A percentile compares a stretch with the other conserved stretches of the same genome.
These are phyloP conservation scores for Etheostoma perlongum DNA, from an alignment of 2,797 vertebrate genomes.

Conservation along the genomic window DNA sequence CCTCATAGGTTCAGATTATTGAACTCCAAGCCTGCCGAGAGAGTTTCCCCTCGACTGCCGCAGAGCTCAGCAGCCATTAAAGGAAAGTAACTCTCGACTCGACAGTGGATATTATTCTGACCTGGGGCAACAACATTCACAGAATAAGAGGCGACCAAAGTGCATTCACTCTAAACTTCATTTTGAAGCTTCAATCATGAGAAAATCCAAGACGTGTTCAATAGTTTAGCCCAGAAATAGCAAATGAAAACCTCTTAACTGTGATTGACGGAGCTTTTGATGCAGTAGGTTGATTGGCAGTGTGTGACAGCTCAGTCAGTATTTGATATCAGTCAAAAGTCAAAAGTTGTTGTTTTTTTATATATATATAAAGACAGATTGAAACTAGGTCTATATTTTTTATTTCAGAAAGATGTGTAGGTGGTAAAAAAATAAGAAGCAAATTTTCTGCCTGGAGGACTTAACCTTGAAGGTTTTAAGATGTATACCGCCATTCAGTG, in stretches of 20 bases:
- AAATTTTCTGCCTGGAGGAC: constrained; percentile 62
- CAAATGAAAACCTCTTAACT: constrained; percentile 61
- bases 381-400: constrained; percentile 62
- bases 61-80: constrained; percentile 40
- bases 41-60: constrained; percentile 39
- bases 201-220: constrained; percentile 58
- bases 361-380: constrained; percentile 51
- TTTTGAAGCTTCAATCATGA: constrained; percentile 66
- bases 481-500: constrained; percentile 48
- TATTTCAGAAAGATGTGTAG: constrained; percentile 66
- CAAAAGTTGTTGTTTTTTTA: constrained; percentile 52
- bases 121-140: constrained; percentile 53
- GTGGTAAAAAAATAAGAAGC: constrained; percentile 30
- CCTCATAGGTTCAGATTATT: constrained; percentile 55
- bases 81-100: constrained; percentile 37
- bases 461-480: constrained; percentile 66
- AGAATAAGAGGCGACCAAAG: constrained; percentile 49
- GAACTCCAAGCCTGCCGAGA: constrained; percentile 39
- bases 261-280: constrained; percentile 71
- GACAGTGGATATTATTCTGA: constrained; percentile 56
- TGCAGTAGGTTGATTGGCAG: constrained; percentile 69
- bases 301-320: constrained; percentile 65
- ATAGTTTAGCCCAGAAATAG: constrained; percentile 61
- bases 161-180: constrained; percentile 64
- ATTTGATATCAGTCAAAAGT: constrained; percentile 66